These are phyloP conservation scores for Gasterosteus nipponicus DNA, from an alignment of 2,113 vertebrate genomes.

Conservation along the genomic window DNA sequence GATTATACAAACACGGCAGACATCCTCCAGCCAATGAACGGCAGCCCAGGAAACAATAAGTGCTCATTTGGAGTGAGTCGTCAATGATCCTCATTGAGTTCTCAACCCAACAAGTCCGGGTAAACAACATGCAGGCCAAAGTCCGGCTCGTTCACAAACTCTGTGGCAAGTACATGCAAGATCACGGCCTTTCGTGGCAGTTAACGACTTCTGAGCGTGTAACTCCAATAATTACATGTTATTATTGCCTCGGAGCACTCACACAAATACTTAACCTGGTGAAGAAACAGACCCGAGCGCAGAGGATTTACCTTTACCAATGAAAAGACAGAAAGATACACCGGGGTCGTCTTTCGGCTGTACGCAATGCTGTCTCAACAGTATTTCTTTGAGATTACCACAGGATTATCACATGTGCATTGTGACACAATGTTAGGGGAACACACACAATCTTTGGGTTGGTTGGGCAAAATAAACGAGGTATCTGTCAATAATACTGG, in stretches of 20 bases:
- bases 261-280: slow-evolving; percentile 59
- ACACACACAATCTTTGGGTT: not conserved
- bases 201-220: slow-evolving; percentile 45
- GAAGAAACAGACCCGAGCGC: slow-evolving; percentile 33
- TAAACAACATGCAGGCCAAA: slow-evolving; percentile 64
- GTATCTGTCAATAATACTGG: not conserved
- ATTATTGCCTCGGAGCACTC: slow-evolving; percentile 44
- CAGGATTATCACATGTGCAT: slow-evolving; percentile 47
- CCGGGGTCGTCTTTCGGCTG: slow-evolving; percentile 1
- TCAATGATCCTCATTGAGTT: slow-evolving; percentile 54
- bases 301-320: slow-evolving; percentile 10
- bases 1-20: slow-evolving; percentile 46
- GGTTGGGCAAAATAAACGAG: not conserved
- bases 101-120: slow-evolving; percentile 36
- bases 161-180: slow-evolving; percentile 56
- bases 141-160: slow-evolving; percentile 44
- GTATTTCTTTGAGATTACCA: slow-evolving; percentile 59
- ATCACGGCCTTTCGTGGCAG: slow-evolving; percentile 34
- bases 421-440: not conserved
- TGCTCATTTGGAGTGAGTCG: slow-evolving; percentile 47
- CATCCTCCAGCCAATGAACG: slow-evolving; percentile 48
- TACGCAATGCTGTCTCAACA: slow-evolving; percentile 16
- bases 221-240: slow-evolving; percentile 66
- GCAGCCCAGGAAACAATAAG: slow-evolving; percentile 56
- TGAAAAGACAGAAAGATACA: slow-evolving; percentile 4